A percentile compares a stretch with the other conserved stretches of the same genome.
These are phyloP conservation scores for Nycticorax nycticorax DNA, from an alignment of 2,113 vertebrate species.

Conservation along the genomic window DNA sequence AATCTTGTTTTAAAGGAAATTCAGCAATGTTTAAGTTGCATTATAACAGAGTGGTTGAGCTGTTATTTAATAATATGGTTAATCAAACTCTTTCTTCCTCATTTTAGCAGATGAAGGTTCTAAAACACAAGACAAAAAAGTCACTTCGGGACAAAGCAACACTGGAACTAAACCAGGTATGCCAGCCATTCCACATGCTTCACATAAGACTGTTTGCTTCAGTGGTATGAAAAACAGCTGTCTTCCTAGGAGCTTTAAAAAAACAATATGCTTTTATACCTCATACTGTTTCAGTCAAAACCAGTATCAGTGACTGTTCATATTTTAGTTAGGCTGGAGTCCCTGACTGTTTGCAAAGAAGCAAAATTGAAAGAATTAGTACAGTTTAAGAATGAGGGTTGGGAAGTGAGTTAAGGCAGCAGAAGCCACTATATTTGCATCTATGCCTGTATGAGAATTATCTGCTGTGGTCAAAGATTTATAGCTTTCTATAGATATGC, in stretches of 20 bases:
- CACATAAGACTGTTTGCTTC: not conserved
- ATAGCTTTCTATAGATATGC: not conserved
- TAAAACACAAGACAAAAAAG: conserved; percentile 83
- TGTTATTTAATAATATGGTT: not conserved
- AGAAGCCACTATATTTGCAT: not conserved
- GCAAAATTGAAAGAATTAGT: not conserved
- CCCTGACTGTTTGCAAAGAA: not conserved
- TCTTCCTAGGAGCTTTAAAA: not conserved
- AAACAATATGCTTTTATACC: not conserved
- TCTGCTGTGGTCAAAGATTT: not conserved
- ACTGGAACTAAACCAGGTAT: conserved; percentile 79
- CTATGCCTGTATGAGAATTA: not conserved
- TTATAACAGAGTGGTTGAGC: not conserved
- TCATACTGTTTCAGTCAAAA: not conserved
- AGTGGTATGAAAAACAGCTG: not conserved
- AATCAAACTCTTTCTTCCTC: not conserved
- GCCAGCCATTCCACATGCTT: not conserved
- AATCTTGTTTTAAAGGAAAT: not conserved
- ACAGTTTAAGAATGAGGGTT: not conserved
- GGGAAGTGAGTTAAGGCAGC: not conserved
- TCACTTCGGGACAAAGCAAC: conserved; percentile 73
- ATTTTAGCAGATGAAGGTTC: conserved; percentile 75
- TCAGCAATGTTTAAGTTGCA: not conserved
- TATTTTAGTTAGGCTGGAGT: not conserved
- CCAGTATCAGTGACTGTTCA: not conserved